phyloP scores from a whole-genome alignment of 2,113 vertebrate genomes.

The Calcarius ornatus region DNA sequence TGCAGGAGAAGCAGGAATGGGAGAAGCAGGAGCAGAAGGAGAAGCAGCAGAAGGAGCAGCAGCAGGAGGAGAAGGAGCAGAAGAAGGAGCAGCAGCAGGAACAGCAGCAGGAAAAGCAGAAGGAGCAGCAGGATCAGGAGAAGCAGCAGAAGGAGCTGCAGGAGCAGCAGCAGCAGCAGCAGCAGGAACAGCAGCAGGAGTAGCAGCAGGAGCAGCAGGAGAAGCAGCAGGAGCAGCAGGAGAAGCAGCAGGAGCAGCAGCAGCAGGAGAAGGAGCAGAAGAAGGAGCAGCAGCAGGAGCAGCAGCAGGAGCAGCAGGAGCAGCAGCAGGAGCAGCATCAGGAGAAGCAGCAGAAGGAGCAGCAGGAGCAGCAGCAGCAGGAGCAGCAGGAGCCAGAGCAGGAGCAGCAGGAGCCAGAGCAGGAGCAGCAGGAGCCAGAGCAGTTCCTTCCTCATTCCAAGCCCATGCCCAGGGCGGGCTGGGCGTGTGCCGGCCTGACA shows the following conservation, averaged over 20 bases:
- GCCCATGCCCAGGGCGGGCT: neutral
- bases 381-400: neutral
- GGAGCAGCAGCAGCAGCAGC: neutral
- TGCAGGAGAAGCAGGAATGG: neutral
- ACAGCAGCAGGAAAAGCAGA: neutral
- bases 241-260: neutral
- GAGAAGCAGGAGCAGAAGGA: too few species aligned
- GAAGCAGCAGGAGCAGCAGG: neutral
- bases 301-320: neutral
- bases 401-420: neutral
- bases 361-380: neutral
- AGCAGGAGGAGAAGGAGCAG: neutral
- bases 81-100: too few species aligned
- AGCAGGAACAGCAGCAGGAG: too few species aligned
- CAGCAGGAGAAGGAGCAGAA: neutral
- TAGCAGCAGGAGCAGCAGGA: neutral
- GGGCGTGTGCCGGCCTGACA: neutral
- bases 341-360: neutral
- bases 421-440: neutral
- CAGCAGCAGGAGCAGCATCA: neutral
- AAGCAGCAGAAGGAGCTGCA: neutral
- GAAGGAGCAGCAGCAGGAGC: neutral
- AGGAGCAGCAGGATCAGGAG: neutral
- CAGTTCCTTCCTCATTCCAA: constrained; percentile 23
- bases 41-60: neutral